A percentile compares a stretch with the other conserved stretches of the same genome.
Conservation (phyloP, 2,797 vertebrate species). For the Pseudochirops cupreus region DNA sequence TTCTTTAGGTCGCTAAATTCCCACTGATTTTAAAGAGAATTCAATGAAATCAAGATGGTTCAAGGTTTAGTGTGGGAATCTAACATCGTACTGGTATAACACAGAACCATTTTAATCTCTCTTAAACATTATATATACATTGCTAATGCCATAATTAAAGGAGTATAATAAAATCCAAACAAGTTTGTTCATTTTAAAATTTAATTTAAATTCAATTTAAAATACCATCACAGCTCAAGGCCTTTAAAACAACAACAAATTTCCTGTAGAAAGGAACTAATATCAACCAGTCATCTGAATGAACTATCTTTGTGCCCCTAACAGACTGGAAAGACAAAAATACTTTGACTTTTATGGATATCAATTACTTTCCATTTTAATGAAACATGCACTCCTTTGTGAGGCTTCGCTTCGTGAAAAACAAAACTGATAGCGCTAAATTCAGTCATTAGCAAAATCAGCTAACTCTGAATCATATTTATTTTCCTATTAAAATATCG, state of each 20-base stretch:
- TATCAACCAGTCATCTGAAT: background rate
- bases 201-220: background rate
- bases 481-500: background rate
- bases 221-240: background rate
- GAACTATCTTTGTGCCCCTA: background rate
- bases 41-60: background rate
- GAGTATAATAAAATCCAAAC: background rate
- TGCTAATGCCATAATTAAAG: background rate
- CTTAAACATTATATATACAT: background rate
- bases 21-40: background rate
- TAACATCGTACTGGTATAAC: background rate
- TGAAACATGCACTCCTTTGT: background rate
- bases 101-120: background rate
- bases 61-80: background rate
- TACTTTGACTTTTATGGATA: background rate
- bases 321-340: background rate
- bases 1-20: background rate
- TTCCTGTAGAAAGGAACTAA: background rate
- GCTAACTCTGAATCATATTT: background rate
- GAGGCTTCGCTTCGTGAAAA: background rate
- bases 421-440: background rate
- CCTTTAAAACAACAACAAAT: background rate
- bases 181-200: background rate
- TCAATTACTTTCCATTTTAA: background rate
- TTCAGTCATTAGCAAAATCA: background rate